Evolutionary conservation across 30 jellyfish, hydroid and myxozoan species (phyloP), one percentile per base, ranked within the genome.

Genomic region (Aurelia sp.): DNA sequence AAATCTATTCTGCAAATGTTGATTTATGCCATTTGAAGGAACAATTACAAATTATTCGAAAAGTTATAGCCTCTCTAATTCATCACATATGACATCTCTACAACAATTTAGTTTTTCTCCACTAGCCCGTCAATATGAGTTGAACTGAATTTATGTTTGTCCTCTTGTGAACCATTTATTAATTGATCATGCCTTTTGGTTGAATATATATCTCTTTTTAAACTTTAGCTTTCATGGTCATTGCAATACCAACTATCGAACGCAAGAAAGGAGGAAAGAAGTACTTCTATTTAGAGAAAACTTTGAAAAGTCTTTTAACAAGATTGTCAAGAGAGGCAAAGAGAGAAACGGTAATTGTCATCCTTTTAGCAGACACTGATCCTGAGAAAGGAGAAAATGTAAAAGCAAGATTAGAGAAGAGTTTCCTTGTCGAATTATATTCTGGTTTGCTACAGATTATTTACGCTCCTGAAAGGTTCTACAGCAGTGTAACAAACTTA

Each of bases 191-290:
- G 55, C 16, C 8, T 44, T 44, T 44, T 44, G 9, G 7, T 44
- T 44, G 55, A 8, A 5, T 44, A 12, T 69, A 2, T 17, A 3
- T 30, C 44, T 75, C 55, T 44, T 72, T 44, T 72, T 15, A 60
- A 13, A 44, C 33, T 63, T 74, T 60, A 90, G 97, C 81, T 53
- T 77, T 76, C 64, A 51, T 90, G 70, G 58, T 85, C 21, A 90
- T 90, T 59, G 97, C 95, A 0, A 82, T 90, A 13, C 89, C 97
- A 38, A 90, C 97, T 19, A 76, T 90, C 24, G 86, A 51, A 22
- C 86, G 97, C 15, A 38, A 11, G 22, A 72, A 67, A 67, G 78
- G 84, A 12, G 74, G 86, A 13, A 63, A 72, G 30, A 52, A 74
- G 15, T 65, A 55, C 41, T 3, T 57, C 2, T 90, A 90, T 52